Evolutionary conservation across 53 echinoderm and acorn worm genomes (phyloP).

Genomic region (Henricia sp.): DNA sequence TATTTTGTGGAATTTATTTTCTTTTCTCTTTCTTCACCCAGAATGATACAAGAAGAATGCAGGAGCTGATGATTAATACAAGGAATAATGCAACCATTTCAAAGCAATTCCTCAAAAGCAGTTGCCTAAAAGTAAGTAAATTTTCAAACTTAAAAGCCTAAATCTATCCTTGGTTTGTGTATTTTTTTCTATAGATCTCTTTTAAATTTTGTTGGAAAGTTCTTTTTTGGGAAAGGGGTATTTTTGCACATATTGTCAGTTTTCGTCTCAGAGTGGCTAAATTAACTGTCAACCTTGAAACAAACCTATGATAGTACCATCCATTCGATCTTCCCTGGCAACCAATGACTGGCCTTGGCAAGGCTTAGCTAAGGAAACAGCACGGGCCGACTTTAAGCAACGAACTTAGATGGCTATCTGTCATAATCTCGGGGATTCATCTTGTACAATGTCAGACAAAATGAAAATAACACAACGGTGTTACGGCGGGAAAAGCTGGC

Average conservation of each 20-base stretch:
- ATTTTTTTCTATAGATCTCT: not conserved
- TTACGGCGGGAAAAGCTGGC: slow-evolving; percentile 39
- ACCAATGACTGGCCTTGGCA: slow-evolving; percentile 1
- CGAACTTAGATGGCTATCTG: slow-evolving; percentile 38
- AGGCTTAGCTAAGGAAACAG: not conserved
- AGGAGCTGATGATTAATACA: too few relatives aligned
- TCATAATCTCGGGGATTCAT: slow-evolving; percentile 46
- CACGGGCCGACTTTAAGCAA: not conserved
- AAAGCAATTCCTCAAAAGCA: too few relatives aligned
- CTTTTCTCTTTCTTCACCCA: too few relatives aligned
- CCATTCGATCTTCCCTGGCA: too few relatives aligned
- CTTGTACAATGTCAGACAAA: slow-evolving; percentile 27
- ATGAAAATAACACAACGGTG: slow-evolving; percentile 48
- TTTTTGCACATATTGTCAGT: not conserved
- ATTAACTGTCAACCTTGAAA: too few relatives aligned
- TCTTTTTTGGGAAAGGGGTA: not conserved
- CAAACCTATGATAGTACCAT: too few relatives aligned
- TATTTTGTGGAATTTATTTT: too few relatives aligned
- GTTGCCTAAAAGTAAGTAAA: too few relatives aligned
- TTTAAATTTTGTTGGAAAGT: not conserved
- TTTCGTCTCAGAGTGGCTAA: not conserved
- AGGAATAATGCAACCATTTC: too few relatives aligned
- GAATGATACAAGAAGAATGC: too few relatives aligned
- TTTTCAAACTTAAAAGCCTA: too few relatives aligned
- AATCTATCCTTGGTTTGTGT: too few relatives aligned